Evolutionary conservation across 2,113 vertebrate genomes (phyloP).

Genomic region (Rhea americana): DNA sequence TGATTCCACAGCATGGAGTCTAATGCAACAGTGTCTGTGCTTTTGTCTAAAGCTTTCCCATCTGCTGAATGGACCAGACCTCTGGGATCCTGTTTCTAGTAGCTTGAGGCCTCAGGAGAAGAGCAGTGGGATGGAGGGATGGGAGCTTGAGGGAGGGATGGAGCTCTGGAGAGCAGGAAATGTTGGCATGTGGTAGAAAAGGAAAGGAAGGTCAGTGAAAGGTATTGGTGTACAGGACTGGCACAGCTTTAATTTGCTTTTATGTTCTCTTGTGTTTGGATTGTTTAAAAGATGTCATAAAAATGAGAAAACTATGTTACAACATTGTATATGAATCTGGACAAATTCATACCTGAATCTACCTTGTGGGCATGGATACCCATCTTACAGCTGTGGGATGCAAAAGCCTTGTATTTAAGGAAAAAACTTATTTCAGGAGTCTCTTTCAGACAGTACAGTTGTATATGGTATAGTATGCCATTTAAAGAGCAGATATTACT

Average conservation of each 20-base stretch:
- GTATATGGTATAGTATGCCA: not conserved
- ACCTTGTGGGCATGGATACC: not conserved
- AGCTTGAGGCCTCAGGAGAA: not conserved
- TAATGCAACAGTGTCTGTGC: not conserved
- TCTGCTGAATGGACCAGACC: not conserved
- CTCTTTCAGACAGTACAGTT: not conserved
- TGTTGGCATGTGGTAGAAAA: not conserved
- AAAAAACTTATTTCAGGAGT: not conserved
- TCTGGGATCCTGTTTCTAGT: not conserved
- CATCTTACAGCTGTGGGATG: not conserved
- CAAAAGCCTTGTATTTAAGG: not conserved
- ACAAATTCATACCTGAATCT: not conserved
- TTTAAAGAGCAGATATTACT: not conserved
- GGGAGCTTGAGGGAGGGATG: not conserved
- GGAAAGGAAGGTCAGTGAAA: not conserved
- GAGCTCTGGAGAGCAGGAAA: not conserved
- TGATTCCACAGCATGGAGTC: not conserved
- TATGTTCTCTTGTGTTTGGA: not conserved
- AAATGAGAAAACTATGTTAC: not conserved
- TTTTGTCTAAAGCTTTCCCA: not conserved
- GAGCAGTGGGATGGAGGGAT: too few species aligned
- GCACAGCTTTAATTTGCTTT: not conserved
- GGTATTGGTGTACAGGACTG: not conserved
- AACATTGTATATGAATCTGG: not conserved
- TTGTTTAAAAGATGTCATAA: not conserved